Conservation (phyloP, 2,797 vertebrate species). For the Tarsius wallacei region DNA sequence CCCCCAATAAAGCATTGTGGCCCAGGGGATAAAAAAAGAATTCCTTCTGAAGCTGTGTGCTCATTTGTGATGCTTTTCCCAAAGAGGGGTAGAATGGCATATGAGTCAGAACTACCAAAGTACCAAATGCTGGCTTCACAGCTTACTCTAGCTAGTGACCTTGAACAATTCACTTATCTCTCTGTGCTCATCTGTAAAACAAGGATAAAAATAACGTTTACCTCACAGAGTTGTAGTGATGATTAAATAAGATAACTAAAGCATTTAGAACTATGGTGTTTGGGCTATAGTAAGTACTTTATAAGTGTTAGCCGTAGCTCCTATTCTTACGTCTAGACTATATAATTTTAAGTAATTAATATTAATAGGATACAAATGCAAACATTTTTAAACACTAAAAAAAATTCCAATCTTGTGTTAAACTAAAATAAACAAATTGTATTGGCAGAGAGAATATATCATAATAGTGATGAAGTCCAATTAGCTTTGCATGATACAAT, state of each 20-base stretch:
- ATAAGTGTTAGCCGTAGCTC: not conserved
- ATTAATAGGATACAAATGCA: not conserved
- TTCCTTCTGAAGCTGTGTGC: not conserved
- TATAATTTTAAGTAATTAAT: not conserved
- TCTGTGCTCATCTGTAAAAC: not conserved
- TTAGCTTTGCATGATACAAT: slow-evolving; percentile 43
- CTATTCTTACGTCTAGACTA: not conserved
- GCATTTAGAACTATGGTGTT: not conserved
- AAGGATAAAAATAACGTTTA: too few species aligned
- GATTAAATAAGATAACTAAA: not conserved
- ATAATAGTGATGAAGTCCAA: slow-evolving; percentile 28
- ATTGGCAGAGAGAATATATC: not conserved
- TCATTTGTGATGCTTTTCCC: not conserved
- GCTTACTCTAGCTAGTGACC: not conserved
- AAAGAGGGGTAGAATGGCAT: not conserved
- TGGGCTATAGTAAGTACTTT: not conserved
- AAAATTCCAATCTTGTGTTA: not conserved
- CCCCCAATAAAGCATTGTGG: too few species aligned
- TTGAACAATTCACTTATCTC: not conserved
- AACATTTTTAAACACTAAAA: not conserved
- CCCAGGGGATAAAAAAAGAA: not conserved
- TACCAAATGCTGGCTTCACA: not conserved
- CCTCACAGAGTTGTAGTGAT: not conserved
- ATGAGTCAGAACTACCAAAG: not conserved
- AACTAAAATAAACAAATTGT: not conserved